Evolutionary conservation across 1,140 invertebrate species (phyloP).

Genomic region (Lepidurus arcticus): DNA sequence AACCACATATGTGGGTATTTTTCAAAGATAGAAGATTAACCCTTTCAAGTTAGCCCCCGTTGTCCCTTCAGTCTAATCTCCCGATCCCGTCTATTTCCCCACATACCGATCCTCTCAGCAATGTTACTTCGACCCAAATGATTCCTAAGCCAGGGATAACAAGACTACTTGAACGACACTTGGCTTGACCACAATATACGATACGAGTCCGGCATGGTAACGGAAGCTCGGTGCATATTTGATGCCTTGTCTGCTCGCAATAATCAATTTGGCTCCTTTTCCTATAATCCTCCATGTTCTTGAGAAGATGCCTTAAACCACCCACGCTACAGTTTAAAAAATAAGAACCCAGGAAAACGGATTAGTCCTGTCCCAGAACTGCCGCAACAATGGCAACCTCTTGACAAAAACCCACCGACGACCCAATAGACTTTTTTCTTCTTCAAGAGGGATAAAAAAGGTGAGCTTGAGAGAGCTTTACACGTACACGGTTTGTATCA

Average conservation of each 20-base stretch:
- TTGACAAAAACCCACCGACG: neutral
- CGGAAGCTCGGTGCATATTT: no score
- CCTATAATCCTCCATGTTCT: no score
- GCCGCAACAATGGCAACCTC: conserved; percentile 1
- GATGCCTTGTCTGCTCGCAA: no score
- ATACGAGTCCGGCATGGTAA: no score
- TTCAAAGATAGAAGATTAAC: neutral
- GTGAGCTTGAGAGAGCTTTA: neutral
- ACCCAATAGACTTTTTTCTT: neutral
- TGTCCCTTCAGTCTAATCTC: neutral
- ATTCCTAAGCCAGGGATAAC: neutral
- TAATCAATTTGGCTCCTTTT: no score
- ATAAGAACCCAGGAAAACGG: neutral
- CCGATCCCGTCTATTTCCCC: neutral
- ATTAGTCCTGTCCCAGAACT: neutral
- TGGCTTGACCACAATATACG: no score
- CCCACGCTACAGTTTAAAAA: neutral
- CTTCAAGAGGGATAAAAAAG: neutral
- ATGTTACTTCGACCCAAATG: neutral
- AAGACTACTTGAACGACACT: neutral
- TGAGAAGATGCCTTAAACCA: neutral
- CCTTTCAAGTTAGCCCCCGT: neutral
- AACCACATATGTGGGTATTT: neutral
- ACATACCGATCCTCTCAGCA: neutral
- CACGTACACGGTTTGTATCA: neutral